Evolutionary conservation across 2,113 vertebrate species (phyloP), one percentile per base, ranked within the genome.

Genomic region (Anoura caudifer): DNA sequence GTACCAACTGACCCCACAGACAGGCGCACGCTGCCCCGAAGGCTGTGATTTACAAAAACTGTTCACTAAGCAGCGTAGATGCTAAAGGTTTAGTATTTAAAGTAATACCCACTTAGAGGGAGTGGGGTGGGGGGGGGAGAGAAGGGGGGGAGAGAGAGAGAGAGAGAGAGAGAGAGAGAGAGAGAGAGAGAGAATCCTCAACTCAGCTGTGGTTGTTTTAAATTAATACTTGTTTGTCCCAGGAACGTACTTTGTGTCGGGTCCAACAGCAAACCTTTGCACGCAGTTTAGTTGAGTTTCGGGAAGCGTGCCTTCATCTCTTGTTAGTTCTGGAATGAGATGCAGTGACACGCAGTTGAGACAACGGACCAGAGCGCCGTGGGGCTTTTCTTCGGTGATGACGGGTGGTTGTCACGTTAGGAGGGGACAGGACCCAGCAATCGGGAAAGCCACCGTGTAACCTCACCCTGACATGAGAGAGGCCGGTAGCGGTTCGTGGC

Each of bases 261-360:
- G 81, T 47, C 89, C 36, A 22, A 14, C 7, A 28, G 43, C 76
- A 61, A 88, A 31, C 36, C n/a, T 19, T 14, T 19, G 61, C 4
- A 22, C 50, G 59, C 0, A 2, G 33, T 76, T 47, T 17, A 76
- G 73, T 76, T 47, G 15, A 76, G 73, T 5, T 83, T 2, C 33
- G 54, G 38, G 20, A 24, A 45, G 81, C 2, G 63, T 4, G 56
- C 54, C 63, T 65, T 76, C 17, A 45, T 61, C n/a, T 69, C 31
- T 43, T 45, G 2, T 0, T 31, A 93, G 22, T 45, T 73, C 4
- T 56, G 50, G 59, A 69, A 14, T 2, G 19, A 50, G 94, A 1
- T 0, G 16, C 36, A 3, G 45, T 17, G 43, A 17, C 0, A 0
- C 0, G 75, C 3, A 45, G 13, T 6, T 5, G 75, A 0, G 5